Conservation (phyloP, 2,888 invertebrate genomes). For the Leptopilina myrica region DNA sequence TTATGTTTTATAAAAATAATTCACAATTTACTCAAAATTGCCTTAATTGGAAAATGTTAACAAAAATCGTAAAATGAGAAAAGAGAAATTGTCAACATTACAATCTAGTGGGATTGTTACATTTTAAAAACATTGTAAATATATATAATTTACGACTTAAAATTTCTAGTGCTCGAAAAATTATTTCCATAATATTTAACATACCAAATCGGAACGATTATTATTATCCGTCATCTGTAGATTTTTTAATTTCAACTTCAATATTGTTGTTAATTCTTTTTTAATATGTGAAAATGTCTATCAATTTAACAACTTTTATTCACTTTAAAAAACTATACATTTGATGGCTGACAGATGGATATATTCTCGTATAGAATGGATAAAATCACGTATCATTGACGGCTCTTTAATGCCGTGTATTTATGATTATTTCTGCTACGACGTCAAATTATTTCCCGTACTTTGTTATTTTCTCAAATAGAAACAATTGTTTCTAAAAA, state of each 20-base stretch:
- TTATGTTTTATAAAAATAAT: neutral
- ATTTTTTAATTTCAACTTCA: neutral
- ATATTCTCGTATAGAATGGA: constrained; percentile 16
- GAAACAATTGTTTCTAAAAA: too few species aligned
- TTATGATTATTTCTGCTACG: neutral
- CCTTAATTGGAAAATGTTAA: too few species aligned
- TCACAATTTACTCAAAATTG: neutral
- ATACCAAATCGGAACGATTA: constrained; percentile 34
- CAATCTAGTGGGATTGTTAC: neutral
- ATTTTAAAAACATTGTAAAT: constrained; percentile 10
- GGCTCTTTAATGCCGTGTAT: neutral
- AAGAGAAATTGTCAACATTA: neutral
- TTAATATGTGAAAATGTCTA: neutral
- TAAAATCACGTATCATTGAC: neutral
- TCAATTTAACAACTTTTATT: neutral
- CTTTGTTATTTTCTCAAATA: neutral
- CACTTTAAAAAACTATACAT: neutral
- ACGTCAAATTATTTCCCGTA: neutral
- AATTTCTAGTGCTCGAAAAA: neutral
- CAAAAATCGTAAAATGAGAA: neutral
- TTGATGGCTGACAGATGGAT: constrained; percentile 36
- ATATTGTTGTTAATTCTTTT: constrained; percentile 13
- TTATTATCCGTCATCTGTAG: constrained; percentile 27
- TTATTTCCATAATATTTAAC: constrained; percentile 4
- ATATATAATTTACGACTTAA: neutral